A percentile compares a stretch with the other conserved stretches of the same genome.
Evolutionary conservation across 2,888 invertebrate genomes (phyloP).

Genomic region (Drosophila percnosoma): DNA sequence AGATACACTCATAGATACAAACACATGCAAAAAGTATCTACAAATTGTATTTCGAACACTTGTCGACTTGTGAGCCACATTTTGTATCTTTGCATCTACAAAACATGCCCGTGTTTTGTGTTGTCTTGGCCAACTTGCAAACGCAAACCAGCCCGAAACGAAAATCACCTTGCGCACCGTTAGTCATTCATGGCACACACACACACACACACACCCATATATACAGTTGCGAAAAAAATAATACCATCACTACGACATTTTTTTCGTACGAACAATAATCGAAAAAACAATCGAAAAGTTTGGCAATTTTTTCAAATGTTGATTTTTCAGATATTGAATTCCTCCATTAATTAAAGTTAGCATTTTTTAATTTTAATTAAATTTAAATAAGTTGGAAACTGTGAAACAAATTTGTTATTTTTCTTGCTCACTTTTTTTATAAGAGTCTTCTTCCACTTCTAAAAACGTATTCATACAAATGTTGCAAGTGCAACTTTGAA

Average conservation of each 20-base stretch:
- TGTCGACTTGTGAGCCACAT: slow-evolving; percentile 35
- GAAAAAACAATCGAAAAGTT: not conserved
- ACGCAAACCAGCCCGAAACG: slow-evolving; percentile 38
- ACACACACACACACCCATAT: slow-evolving; percentile 18
- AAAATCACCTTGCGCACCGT: slow-evolving; percentile 77
- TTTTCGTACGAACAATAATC: not conserved
- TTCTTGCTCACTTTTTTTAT: not conserved
- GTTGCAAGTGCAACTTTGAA: not conserved
- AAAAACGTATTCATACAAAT: not conserved
- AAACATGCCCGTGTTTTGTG: slow-evolving; percentile 3
- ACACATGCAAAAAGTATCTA: slow-evolving; percentile 17
- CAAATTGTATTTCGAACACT: slow-evolving; percentile 47
- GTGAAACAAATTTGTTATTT: not conserved
- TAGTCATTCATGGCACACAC: slow-evolving; percentile 66
- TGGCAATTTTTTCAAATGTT: not conserved
- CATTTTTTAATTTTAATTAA: not conserved
- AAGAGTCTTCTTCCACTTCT: not conserved
- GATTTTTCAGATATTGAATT: not conserved
- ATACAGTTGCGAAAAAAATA: not conserved
- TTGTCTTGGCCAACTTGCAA: slow-evolving; percentile 36
- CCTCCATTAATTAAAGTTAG: no score
- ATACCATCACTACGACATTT: not conserved
- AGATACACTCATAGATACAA: slow-evolving; percentile 20
- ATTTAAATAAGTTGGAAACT: not conserved
- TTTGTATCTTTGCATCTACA: slow-evolving; percentile 40